Evolutionary conservation across 2,113 vertebrate species (phyloP), one percentile per base, ranked within the genome.

Genomic region (Seriola dumerili): DNA sequence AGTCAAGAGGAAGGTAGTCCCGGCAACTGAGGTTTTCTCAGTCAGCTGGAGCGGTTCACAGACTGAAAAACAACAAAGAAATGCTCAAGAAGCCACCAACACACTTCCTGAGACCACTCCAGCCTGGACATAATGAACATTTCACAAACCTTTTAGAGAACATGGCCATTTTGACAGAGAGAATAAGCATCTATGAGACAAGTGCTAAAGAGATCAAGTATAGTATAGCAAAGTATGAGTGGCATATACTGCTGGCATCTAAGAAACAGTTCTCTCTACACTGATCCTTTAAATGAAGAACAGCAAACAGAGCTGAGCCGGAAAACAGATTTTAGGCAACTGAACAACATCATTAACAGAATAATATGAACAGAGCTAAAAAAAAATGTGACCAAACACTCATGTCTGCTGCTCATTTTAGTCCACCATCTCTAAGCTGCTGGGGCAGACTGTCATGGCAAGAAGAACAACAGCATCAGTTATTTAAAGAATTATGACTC

Each of bases 231-330:
- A 61, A 34, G 40, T 19, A 29, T 17, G 19, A 48, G 11, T 34
- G 10, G 25, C 36, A 48, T 61, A 23, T 58, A n/a, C 32, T 25
- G 67, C 32, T 38, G 34, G 21, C 29, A 21, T 52, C 34, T 40
- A 13, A 6, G 17, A 50, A 23, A 16, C 34, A 17, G 17, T 50
- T 48, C 32, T 21, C 44, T 69, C 19, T 52, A 12, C 4, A 32
- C 42, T 62, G 44, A 62, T 34, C 6, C 23, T 54, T 52, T 52
- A 40, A 81, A 50, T 61, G 14, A 61, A 48, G 14, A 61, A 48
- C 10, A 3, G n/a, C 34, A 42, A 62, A 32, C 25, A 8, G 21
- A 21, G 17, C 9, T 72, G 36, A 80, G 36, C 4, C 1, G 36
- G 29, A 29, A 64, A 40, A 70, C 6, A n/a, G 8, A 32, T 54